These are phyloP conservation scores for Lymantria monacha DNA, from an alignment of 2,888 invertebrate genomes.

Conservation along the genomic window DNA sequence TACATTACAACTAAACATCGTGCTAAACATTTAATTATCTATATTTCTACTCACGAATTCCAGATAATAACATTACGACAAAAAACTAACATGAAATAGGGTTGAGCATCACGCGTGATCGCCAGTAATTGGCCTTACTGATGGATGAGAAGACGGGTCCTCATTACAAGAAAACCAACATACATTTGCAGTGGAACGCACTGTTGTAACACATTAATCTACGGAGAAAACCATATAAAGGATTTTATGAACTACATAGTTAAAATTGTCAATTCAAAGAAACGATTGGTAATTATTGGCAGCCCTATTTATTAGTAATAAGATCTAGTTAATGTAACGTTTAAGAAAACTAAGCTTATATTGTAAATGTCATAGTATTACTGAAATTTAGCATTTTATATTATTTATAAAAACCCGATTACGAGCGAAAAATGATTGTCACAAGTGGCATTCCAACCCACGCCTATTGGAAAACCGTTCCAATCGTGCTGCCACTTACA, in stretches of 20 bases:
- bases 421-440: too few relatives aligned
- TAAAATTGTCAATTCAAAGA: constrained; percentile 25
- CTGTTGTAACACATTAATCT: constrained; percentile 16
- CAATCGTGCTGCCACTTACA: too few relatives aligned
- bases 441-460: too few relatives aligned
- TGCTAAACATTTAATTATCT: constrained; percentile 30
- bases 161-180: constrained; percentile 50
- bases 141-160: constrained; percentile 53
- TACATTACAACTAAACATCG: constrained; percentile 12
- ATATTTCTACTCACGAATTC: constrained; percentile 34
- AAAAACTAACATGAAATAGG: constrained; percentile 53
- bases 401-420: too few relatives aligned
- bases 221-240: constrained; percentile 9
- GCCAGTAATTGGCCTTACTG: constrained; percentile 71
- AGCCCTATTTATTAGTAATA: constrained; percentile 39
- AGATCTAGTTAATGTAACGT: constrained; percentile 30
- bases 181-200: constrained; percentile 19
- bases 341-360: neutral
- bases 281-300: constrained; percentile 51
- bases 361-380: too few relatives aligned
- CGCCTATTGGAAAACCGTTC: too few relatives aligned
- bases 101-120: constrained; percentile 68
- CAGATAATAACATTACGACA: constrained; percentile 36
- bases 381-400: too few relatives aligned
- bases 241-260: neutral